Conservation (phyloP, 2,888 invertebrate genomes). For the Liopterus haemorrhoidalis region DNA sequence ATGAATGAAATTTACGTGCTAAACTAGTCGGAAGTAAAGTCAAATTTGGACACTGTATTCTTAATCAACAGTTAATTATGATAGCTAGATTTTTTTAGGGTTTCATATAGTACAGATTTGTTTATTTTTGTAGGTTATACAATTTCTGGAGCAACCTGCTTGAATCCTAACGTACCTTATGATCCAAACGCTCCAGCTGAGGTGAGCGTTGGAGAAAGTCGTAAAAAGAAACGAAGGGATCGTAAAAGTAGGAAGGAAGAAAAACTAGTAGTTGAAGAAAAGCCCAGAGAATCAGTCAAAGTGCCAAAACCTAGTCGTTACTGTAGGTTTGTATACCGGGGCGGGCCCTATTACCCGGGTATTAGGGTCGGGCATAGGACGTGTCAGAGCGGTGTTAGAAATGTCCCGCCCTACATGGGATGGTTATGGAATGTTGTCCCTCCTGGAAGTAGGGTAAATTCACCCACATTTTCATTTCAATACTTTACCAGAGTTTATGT, state of each 20-base stretch:
- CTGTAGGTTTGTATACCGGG: conserved; percentile 43
- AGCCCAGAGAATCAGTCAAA: neutral
- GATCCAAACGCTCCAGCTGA: no score
- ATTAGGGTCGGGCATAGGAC: conserved; percentile 51
- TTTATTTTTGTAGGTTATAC: no score
- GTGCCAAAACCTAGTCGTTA: neutral
- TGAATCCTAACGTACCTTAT: conserved; percentile 31
- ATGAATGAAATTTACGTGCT: no score
- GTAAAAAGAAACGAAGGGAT: no score
- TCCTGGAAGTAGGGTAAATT: conserved; percentile 11
- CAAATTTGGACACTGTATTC: no score
- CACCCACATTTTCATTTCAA: neutral
- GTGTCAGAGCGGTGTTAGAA: conserved; percentile 40
- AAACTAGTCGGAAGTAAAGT: no score
- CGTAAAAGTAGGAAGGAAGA: neutral
- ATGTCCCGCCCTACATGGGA: conserved; percentile 60
- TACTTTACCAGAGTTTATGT: neutral
- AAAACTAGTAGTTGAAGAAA: neutral
- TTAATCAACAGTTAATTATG: no score
- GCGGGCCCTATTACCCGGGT: conserved; percentile 52
- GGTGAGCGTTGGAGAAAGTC: no score
- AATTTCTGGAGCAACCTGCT: conserved; percentile 23
- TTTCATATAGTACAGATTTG: no score
- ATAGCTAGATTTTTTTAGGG: no score
- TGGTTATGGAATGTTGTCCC: conserved; percentile 56